These are phyloP conservation scores for Tamandua tetradactyla DNA, from an alignment of 2,797 vertebrate species.

Conservation along the genomic window DNA sequence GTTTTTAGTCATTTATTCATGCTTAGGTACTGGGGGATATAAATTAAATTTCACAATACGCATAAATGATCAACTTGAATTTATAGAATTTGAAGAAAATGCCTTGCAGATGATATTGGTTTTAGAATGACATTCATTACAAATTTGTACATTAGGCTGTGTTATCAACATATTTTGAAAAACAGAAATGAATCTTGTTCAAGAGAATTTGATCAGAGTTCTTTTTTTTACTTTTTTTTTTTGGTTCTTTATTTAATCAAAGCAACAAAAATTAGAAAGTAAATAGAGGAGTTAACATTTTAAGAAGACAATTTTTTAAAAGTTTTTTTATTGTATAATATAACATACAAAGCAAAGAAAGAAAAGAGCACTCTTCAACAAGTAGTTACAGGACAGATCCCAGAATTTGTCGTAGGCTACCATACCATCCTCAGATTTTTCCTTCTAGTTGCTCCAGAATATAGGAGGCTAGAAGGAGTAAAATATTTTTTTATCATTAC, in stretches of 20 bases:
- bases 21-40: not conserved
- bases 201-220: not conserved
- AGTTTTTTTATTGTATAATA: too few species aligned
- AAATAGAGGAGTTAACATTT: too few species aligned
- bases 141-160: not conserved
- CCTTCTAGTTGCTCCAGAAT: too few species aligned
- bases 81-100: constrained; percentile 18
- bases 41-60: constrained; percentile 8
- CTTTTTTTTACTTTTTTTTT: fast-evolving
- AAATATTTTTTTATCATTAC: too few species aligned
- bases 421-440: too few species aligned
- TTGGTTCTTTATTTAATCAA: not conserved
- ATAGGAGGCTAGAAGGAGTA: too few species aligned
- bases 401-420: too few species aligned
- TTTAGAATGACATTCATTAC: not conserved
- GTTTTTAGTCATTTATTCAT: constrained; percentile 44
- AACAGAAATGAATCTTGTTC: not conserved
- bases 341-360: too few species aligned
- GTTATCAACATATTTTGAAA: not conserved
- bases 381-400: too few species aligned
- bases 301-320: too few species aligned
- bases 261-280: too few species aligned
- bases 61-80: not conserved
- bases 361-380: too few species aligned
- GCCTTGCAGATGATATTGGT: not conserved